Evolutionary conservation across 1,140 invertebrate species (phyloP).

Genomic region (Trichonephila clavata): DNA sequence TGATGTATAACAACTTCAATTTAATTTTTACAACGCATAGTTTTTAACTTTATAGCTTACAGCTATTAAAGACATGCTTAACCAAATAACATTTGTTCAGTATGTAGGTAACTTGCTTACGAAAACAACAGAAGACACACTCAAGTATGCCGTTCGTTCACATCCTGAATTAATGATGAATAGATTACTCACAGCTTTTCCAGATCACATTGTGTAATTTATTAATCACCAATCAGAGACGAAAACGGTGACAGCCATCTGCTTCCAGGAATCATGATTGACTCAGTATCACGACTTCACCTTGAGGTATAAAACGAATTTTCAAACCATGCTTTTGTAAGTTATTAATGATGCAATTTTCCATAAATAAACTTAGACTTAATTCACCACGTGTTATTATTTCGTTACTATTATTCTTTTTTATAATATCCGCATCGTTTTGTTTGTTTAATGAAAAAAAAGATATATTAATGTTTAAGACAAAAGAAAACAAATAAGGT

Average conservation of each 20-base stretch:
- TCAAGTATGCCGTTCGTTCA: not conserved
- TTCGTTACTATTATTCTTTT: no score
- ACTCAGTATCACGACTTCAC: not conserved
- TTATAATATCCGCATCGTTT: no score
- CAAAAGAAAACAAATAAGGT: no score
- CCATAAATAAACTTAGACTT: no score
- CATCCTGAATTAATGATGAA: not conserved
- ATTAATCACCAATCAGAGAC: not conserved
- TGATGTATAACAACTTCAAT: no score
- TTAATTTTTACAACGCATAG: no score
- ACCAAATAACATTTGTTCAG: not conserved
- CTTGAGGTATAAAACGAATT: not conserved
- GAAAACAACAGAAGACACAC: not conserved
- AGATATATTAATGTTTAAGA: no score
- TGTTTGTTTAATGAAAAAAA: no score
- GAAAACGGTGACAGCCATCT: not conserved
- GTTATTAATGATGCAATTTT: not conserved
- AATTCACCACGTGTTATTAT: no score
- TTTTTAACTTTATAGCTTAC: no score
- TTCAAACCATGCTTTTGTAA: constrained; percentile 2
- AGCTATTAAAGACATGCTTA: no score
- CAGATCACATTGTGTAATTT: not conserved
- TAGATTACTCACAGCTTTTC: not conserved
- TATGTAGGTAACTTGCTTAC: not conserved
- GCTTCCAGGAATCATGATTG: no score